phyloP scores from a whole-genome alignment of 1,140 invertebrate species.

The Drosophila ironensis region DNA sequence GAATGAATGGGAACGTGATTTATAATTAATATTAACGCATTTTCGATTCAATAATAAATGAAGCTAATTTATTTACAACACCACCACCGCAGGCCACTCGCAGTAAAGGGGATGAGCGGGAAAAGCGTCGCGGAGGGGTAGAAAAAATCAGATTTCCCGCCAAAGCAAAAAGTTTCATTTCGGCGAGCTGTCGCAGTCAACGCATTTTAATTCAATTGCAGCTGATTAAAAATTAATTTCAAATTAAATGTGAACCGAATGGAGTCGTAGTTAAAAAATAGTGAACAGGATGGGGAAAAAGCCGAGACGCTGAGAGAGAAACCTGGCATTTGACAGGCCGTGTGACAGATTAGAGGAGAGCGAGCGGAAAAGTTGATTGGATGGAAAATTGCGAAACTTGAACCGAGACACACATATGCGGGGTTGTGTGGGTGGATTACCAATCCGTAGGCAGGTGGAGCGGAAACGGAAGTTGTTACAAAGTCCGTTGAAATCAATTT shows the following conservation, averaged over 20 bases:
- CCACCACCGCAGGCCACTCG: slow-evolving; percentile 9
- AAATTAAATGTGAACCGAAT: slow-evolving; percentile 75
- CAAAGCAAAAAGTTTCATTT: slow-evolving; percentile 7
- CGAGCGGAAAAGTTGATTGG: slow-evolving; percentile 22
- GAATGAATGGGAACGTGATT: slow-evolving; percentile 29
- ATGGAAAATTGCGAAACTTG: slow-evolving; percentile 59
- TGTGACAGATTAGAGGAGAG: slow-evolving; percentile 13
- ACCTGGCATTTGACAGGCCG: slow-evolving; percentile 32
- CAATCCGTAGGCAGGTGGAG: slow-evolving; percentile 50
- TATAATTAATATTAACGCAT: slow-evolving; percentile 67
- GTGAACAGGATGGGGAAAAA: background rate
- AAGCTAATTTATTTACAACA: slow-evolving; percentile 66
- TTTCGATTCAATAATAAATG: slow-evolving; percentile 61
- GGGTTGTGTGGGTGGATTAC: slow-evolving; percentile 20
- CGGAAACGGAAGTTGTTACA: slow-evolving; percentile 74
- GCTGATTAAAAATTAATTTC: slow-evolving; percentile 74
- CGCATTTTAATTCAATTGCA: slow-evolving; percentile 70
- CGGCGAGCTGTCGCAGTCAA: slow-evolving; percentile 20
- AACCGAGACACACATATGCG: slow-evolving; percentile 20
- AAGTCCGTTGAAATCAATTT: slow-evolving; percentile 78
- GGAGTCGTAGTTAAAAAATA: slow-evolving; percentile 49
- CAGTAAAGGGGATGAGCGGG: background rate
- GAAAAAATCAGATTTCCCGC: background rate
- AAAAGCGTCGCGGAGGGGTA: background rate
- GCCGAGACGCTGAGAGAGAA: background rate